Base-by-base conservation (phyloP, 2,113 vertebrate genomes). In the Picathartes gymnocephalus region DNA sequence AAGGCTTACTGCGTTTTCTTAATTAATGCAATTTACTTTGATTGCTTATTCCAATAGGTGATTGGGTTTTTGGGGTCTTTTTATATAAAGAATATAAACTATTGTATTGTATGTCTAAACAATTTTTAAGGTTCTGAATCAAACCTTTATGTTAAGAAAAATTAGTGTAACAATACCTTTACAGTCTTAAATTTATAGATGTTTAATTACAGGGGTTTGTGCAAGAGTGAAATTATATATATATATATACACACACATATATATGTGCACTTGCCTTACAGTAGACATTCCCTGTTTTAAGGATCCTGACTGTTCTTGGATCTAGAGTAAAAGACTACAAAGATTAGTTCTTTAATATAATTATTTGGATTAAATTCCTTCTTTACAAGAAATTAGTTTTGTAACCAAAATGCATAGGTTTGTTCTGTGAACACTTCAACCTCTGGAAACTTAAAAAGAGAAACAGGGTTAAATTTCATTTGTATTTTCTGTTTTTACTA, bases 221-320 rank as follows among this genome's bases (percentile, higher is more conserved):
- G 1, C 3, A 7, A 51, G n/a, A 77, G 9, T 53, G 5, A 60
- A 12, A n/a, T 60, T 45, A 2, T 9, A 1, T 45, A 2, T 50
- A 5, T 20, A 47, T 11, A 31, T 7, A 22, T 13, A 35, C 7
- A 10, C 7, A 31, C 1, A 15, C 5, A 40, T 9, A 31, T 11
- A 4, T 4, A 21, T 1, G 1, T 25, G 11, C 9, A 53, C 5
- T 51, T 61, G 11, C 16, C 27, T 80, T 86, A 21, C 6, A 30
- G n/a, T 27, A 92, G 31, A 35, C 16, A 40, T 1, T 42, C 4
- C 9, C 7, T 68, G 31, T 57, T 48, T 40, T 58, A 15, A 57
- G 33, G 4, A 54, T 60, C 33, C 17, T 42, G 33, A 16, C 19
- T 77, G 8, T 24, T 89, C 40, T 77, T 76, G 39, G 66, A 82